phyloP scores from a whole-genome alignment of 2,797 vertebrate species.

The Falco biarmicus region DNA sequence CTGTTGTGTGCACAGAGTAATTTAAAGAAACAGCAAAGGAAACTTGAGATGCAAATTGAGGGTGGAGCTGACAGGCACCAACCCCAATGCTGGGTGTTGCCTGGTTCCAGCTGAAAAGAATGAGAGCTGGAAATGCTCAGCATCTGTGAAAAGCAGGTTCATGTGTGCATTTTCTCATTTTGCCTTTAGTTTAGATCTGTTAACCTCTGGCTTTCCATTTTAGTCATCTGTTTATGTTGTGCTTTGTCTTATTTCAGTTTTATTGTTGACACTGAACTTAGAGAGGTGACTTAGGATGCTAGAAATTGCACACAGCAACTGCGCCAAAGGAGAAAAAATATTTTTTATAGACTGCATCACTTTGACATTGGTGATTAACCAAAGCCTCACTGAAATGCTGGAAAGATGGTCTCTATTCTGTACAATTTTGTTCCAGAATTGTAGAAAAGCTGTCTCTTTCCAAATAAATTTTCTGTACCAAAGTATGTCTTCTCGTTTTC shows the following conservation, averaged over 20 bases:
- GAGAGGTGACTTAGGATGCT: neutral
- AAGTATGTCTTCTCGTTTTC: neutral
- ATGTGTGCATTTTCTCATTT: neutral
- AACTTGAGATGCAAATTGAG: neutral
- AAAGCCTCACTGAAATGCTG: neutral
- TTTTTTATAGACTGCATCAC: neutral
- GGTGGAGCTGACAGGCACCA: neutral
- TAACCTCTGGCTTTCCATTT: neutral
- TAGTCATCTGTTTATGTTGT: neutral
- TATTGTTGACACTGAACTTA: neutral
- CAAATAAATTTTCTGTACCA: constrained; percentile 42
- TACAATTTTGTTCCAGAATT: neutral
- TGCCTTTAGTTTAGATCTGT: neutral
- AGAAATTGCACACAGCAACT: neutral
- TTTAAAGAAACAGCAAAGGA: neutral
- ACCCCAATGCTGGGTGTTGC: no score
- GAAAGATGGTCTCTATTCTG: neutral
- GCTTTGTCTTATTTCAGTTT: neutral
- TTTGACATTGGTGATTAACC: neutral
- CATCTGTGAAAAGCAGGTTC: neutral
- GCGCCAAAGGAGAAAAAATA: neutral
- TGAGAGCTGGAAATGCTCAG: neutral
- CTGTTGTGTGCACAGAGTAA: fast-evolving
- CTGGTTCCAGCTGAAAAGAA: neutral
- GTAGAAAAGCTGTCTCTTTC: neutral